Base-by-base conservation (phyloP, 2,797 vertebrate genomes). In the Anisognathus igniventris region DNA sequence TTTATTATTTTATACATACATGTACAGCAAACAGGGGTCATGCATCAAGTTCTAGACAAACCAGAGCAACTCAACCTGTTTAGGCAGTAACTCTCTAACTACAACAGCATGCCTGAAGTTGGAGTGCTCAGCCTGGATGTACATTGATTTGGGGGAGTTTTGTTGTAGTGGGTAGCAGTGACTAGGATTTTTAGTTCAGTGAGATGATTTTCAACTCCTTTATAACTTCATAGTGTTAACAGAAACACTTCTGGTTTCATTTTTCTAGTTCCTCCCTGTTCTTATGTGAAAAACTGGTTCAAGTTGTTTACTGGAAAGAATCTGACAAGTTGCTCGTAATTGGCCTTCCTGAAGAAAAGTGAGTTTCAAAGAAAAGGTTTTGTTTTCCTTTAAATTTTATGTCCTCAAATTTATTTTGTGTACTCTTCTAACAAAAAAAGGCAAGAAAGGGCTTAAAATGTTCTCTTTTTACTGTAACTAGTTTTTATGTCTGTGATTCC, bases 261-360 rank as follows among this genome's bases (percentile, higher is more conserved):
- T 91, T 92, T 96, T 95, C 28, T 95, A 99, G 99, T 90, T 99
- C 99, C 1, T 99, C 99, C 60, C 98, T 99, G 16, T 96, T 99
- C 94, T 97, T 99, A 62, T 98, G 98, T 66, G 98, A 97, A 81
- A 98, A 98, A 93, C 96, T 99, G 96, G 98, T 99, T 56, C 98
- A 99, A 62, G 98, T 99, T 88, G 98, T 98, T 97, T 99, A 99
- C 97, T 99, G 99, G 98, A 99, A 99, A 94, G 99, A 99, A 77
- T 98, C 92, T 90, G 98, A 98, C 95, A 98, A 98, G 93, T 97
- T 99, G 94, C 95, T 99, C 44, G 96, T 99, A 78, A 97, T 99
- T 30, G 98, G 98, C 45, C 98, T 99, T 89, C 99, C 99, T 86
- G 99, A 99, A 82, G 98, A 99, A 95, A 99, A 98, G 99, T 99